Base-by-base conservation (phyloP, 1,140 invertebrate species). In the Drosophila paulistorum region DNA sequence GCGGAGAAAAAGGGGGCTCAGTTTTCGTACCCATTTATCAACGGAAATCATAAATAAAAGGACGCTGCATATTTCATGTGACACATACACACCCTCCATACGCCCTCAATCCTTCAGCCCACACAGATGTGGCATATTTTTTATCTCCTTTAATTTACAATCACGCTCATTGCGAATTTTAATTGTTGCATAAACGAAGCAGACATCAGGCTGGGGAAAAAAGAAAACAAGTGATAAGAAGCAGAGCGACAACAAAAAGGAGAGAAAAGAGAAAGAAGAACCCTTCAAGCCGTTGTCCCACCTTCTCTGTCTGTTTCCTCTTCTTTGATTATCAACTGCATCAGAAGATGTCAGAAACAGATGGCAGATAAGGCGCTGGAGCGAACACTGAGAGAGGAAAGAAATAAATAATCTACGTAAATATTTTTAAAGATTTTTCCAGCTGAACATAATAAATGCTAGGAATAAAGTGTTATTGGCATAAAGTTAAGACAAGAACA, bases 31-130 rank as follows among this genome's bases (percentile, higher is more conserved):
- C 70, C 77, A 83, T 86, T 86, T 86, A 86, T 86, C 83, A 86
- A 83, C 83, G 83, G 83, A 86, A 86, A 86, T 87, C 83, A 86
- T 86, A 86, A 86, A 86, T 86, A 83, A 86, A 79, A 83, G 62
- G 54, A 65, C 35, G 72, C 71, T 37, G 63, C 84, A 86, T 89
- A 77, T 87, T 80, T 86, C 70, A 83, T 68, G 42, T 17, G 39
- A 65, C 59, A 45, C 20, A 41, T 9, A 20, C 30, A 20, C 26
- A 13, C 45, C 61, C 65, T 23, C 7, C 26, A 37, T 7, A 60
- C 10, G 26, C 35, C 37, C 14, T 14, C 59, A 69, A 67, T 65
- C 59, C 71, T 41, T 61, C 60, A 58, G 37, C 58, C 70, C 65
- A 42, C 82, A 81, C 82, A 81, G 74, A 66, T 77, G 68, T 59